These are phyloP conservation scores for Psittacula echo DNA, from an alignment of 2,797 vertebrate genomes.

Conservation along the genomic window DNA sequence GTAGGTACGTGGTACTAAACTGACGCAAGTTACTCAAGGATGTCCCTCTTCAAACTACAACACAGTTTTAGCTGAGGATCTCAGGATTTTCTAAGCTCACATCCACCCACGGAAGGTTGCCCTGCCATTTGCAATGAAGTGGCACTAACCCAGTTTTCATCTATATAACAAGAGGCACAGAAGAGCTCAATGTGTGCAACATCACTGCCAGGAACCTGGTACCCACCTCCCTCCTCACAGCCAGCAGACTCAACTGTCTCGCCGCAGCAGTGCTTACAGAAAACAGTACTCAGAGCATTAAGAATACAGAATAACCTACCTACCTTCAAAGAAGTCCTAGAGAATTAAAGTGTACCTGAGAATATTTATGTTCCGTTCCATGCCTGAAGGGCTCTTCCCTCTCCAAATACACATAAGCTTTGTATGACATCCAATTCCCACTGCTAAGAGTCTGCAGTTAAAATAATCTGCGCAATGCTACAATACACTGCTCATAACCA, in stretches of 20 bases:
- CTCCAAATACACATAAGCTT: conserved; percentile 12
- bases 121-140: background rate
- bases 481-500: too few species aligned
- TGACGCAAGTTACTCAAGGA: background rate
- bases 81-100: background rate
- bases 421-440: background rate
- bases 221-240: background rate
- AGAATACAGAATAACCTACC: background rate
- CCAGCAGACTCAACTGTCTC: background rate
- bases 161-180: background rate
- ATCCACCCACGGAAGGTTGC: background rate
- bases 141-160: background rate
- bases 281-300: background rate
- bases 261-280: background rate
- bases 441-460: background rate
- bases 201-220: background rate
- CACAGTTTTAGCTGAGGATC: background rate
- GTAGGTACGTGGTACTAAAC: fast-evolving
- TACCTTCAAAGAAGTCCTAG: background rate
- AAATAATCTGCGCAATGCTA: background rate
- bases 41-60: background rate
- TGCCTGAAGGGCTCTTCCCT: background rate
- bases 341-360: conserved; percentile 1
- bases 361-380: background rate
- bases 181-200: background rate